phyloP scores from a whole-genome alignment of 2,797 vertebrate genomes.

The Enteromius radiatus region DNA sequence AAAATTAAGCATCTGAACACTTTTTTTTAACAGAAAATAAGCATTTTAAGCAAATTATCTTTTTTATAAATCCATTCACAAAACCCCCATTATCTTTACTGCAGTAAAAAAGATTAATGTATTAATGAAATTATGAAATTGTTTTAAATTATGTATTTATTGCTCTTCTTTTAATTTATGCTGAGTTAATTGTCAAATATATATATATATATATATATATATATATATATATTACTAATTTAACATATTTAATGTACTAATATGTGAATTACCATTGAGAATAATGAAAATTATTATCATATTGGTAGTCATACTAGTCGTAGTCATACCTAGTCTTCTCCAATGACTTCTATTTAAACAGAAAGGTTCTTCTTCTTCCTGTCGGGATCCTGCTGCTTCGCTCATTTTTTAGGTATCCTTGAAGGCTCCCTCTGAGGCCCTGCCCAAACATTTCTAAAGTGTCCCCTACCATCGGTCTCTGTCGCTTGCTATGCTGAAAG shows the following conservation, averaged over 20 bases:
- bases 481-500: neutral
- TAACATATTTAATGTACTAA: neutral
- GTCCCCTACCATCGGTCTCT: constrained; percentile 5
- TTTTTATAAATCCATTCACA: no score
- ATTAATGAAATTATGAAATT: no score
- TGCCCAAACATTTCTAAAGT: constrained; percentile 26
- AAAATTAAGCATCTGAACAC: no score
- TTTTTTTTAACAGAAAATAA: no score
- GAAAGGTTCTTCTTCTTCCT: neutral
- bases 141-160: no score
- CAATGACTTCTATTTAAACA: neutral
- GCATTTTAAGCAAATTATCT: no score
- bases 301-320: neutral
- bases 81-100: no score
- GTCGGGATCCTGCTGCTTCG: constrained; percentile 6
- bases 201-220: no score
- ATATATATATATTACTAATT: no score
- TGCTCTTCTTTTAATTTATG: no score
- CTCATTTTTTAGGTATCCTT: constrained; percentile 30
- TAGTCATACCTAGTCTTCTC: neutral
- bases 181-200: no score
- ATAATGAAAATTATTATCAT: neutral
- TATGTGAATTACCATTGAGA: neutral
- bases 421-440: constrained; percentile 11
- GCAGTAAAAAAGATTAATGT: no score